Base-by-base conservation (phyloP, 2,113 vertebrate species). In the Benitochromis conjunctus region DNA sequence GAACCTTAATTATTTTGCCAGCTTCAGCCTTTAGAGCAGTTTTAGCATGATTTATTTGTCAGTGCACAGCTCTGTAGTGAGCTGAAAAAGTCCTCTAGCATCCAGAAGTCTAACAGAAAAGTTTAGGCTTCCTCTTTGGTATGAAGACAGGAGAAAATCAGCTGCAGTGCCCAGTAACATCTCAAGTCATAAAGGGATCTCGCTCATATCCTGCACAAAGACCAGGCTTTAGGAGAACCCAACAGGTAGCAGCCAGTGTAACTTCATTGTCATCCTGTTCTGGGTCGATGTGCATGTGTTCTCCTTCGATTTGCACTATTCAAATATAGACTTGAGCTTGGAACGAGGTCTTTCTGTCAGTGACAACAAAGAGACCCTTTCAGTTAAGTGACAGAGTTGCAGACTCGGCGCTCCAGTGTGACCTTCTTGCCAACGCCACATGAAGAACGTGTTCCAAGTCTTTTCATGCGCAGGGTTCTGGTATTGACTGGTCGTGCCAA, bases 221-320 rank as follows among this genome's bases (percentile, higher is more conserved):
- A 83, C 56, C 36, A 54, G 84, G 90, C 80, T 87, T 88, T 88
- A 81, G 41, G 57, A 79, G 84, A 88, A 43, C n/a, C 26, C n/a
- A 54, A 74, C 78, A 86, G 82, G 81, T 83, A 86, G 86, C 82
- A 62, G 53, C 71, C 56, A n/a, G 38, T 80, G 26, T 88, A 57
- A 55, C 60, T 64, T 80, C 43, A 34, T 80, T 46, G 58, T 79
- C 76, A 76, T 89, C 53, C 19, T 48, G 10, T 66, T 83, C 14
- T 80, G 79, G 66, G 53, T 41, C 11, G 74, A 86, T 77, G 48
- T 41, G 9, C 51, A 18, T 41, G 51, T 51, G 69, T 77, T 79
- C 41, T 71, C 74, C 69, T 83, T 80, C 62, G 53, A 48, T 56
- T 91, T 90, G 84, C 89, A 92, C 89, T 87, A 91, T 84, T 79